Evolutionary conservation across 1,140 invertebrate species (phyloP).

Genomic region (Drosophila virilis): DNA sequence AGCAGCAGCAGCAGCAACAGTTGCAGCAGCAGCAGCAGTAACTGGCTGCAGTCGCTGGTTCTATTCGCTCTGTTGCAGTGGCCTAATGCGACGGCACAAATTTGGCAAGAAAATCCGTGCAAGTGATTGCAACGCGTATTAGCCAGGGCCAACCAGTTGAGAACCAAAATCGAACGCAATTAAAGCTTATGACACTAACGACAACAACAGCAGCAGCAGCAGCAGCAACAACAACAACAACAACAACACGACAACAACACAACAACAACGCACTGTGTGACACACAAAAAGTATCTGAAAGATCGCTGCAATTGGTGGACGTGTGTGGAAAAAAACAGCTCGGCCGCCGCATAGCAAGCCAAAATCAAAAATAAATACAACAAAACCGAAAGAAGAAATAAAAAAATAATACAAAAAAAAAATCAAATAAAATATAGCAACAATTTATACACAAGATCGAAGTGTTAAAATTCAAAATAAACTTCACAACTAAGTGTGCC

Average conservation of each 20-base stretch:
- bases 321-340: slow-evolving; percentile 77
- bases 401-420: slow-evolving; percentile 45
- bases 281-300: slow-evolving; percentile 36
- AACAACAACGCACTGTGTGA: slow-evolving; percentile 19
- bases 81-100: slow-evolving; percentile 57
- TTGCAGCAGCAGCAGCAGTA: background rate
- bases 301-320: slow-evolving; percentile 56
- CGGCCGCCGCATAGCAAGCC: slow-evolving; percentile 42
- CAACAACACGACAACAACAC: background rate
- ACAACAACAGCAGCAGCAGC: slow-evolving; percentile 23
- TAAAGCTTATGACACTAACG: slow-evolving; percentile 59
- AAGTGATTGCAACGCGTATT: slow-evolving; percentile 52
- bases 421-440: slow-evolving; percentile 39
- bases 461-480: slow-evolving; percentile 82
- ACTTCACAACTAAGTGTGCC: slow-evolving; percentile 82
- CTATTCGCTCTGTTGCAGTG: slow-evolving; percentile 26
- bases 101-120: slow-evolving; percentile 60
- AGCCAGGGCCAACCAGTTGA: slow-evolving; percentile 74
- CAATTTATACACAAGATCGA: slow-evolving; percentile 50
- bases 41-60: too few species aligned
- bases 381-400: slow-evolving; percentile 31
- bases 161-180: slow-evolving; percentile 75
- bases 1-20: slow-evolving; percentile 11
- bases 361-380: slow-evolving; percentile 38
- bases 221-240: too few species aligned